Conservation (phyloP, 2,113 vertebrate species). For the Condylura cristata region DNA sequence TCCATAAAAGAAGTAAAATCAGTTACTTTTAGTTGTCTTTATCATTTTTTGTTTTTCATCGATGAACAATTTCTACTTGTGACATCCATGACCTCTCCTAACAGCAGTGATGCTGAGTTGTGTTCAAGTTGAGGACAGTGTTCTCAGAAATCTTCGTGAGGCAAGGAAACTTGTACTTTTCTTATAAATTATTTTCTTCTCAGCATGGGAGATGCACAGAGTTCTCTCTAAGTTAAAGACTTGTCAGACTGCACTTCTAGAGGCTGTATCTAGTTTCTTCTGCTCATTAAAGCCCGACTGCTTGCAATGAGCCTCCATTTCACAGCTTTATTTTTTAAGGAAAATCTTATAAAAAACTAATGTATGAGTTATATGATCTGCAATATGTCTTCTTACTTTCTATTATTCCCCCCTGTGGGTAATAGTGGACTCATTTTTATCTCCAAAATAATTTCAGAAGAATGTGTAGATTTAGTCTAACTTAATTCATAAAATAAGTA, state of each 20-base stretch:
- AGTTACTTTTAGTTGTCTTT: not conserved
- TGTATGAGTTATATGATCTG: not conserved
- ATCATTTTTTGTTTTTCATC: not conserved
- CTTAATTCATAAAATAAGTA: not conserved
- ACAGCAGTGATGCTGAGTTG: too few species aligned
- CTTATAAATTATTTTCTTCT: not conserved
- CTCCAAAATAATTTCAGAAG: not conserved
- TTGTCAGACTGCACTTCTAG: not conserved
- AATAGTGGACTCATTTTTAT: not conserved
- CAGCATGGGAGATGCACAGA: rapidly evolving
- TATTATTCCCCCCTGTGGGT: not conserved
- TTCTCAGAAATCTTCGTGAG: not conserved
- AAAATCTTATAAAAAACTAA: not conserved
- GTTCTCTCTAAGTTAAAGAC: not conserved
- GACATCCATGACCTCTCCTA: not conserved
- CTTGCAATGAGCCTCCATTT: not conserved
- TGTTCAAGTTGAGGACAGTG: not conserved
- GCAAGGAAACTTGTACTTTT: not conserved
- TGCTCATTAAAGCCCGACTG: not conserved
- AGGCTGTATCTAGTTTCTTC: not conserved
- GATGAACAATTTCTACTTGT: not conserved
- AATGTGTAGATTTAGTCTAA: not conserved
- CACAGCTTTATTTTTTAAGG: not conserved
- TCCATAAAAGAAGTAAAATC: not conserved
- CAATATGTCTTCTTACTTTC: not conserved